Evolutionary conservation across 2,888 invertebrate genomes (phyloP).

Genomic region (Apamea epomidion): DNA sequence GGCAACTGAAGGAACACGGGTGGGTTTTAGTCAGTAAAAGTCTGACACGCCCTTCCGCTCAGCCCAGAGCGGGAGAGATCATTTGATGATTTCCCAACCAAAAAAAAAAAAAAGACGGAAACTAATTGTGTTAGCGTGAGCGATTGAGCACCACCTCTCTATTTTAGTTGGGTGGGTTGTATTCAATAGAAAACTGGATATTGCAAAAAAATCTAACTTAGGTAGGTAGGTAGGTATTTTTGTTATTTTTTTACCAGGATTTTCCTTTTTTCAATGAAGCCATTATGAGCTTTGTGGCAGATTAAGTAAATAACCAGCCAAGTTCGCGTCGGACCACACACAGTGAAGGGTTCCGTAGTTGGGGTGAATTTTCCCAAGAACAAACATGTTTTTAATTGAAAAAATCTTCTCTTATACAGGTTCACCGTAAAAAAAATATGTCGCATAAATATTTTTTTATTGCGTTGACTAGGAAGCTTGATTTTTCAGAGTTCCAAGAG

Average conservation of each 20-base stretch:
- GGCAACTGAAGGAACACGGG: too few relatives aligned
- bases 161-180: not conserved
- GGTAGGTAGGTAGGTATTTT: not conserved
- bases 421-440: not conserved
- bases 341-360: not conserved
- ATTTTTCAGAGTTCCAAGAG: too few relatives aligned
- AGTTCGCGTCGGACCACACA: not conserved
- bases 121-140: not conserved
- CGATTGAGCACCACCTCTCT: not conserved
- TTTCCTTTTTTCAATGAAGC: not conserved
- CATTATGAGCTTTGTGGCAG: not conserved
- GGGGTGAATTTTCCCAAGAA: not conserved
- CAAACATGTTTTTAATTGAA: not conserved
- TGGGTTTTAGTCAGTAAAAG: too few relatives aligned
- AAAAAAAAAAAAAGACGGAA: too few relatives aligned
- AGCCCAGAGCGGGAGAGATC: too few relatives aligned
- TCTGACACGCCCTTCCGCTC: too few relatives aligned
- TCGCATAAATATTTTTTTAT: too few relatives aligned
- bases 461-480: too few relatives aligned
- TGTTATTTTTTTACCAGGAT: not conserved
- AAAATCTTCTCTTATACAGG: not conserved
- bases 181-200: not conserved
- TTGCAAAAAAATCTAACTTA: not conserved
- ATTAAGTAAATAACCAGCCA: not conserved
- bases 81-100: too few relatives aligned